Conservation (phyloP, 35 echinoderm and acorn worm genomes). For the Diadema setosum region DNA sequence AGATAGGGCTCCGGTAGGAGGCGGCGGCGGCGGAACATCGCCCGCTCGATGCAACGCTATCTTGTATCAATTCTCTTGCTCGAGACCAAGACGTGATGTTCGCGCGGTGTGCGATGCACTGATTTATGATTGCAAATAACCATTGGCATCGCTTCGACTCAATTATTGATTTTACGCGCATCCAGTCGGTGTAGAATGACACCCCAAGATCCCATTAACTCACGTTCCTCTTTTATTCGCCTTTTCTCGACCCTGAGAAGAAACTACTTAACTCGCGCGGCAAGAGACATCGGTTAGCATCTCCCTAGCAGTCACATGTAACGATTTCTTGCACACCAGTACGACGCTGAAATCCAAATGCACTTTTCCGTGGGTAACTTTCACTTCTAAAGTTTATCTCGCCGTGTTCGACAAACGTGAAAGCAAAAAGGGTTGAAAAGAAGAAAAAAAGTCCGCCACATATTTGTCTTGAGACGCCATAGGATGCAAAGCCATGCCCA, state of each 20-base stretch:
- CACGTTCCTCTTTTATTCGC: neutral
- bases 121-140: constrained; percentile 32
- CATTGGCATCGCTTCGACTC: constrained; percentile 27
- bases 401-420: too few relatives aligned
- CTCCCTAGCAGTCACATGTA: neutral
- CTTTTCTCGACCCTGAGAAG: constrained; percentile 21
- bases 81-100: constrained; percentile 10
- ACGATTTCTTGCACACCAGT: neutral
- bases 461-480: neutral
- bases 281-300: neutral
- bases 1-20: neutral
- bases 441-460: neutral
- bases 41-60: neutral
- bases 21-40: neutral
- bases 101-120: neutral
- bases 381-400: neutral
- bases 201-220: constrained; percentile 25
- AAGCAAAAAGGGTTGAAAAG: neutral
- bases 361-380: neutral
- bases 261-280: constrained; percentile 1
- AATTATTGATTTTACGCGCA: constrained; percentile 35
- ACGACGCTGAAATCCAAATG: neutral
- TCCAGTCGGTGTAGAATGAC: constrained; percentile 9
- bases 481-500: neutral
- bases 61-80: constrained; percentile 18